A percentile compares a stretch with the other conserved stretches of the same genome.
Conservation (phyloP, 2,113 vertebrate species). For the Fregetta grallaria region DNA sequence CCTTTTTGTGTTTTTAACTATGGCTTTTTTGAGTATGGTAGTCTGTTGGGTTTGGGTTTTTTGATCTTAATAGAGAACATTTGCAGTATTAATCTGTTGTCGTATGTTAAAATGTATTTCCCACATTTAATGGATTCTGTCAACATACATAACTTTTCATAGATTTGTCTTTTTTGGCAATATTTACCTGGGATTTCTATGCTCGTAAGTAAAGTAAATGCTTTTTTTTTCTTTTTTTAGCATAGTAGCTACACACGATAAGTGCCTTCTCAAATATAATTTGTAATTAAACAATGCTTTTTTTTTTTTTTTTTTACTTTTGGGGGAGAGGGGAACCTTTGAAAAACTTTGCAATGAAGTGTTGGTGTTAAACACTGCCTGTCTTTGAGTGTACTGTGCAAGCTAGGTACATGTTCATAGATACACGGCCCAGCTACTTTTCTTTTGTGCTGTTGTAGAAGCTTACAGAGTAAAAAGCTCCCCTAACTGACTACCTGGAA, state of each 20-base stretch:
- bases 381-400: neutral
- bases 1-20: neutral
- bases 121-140: neutral
- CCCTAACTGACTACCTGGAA: neutral
- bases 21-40: neutral
- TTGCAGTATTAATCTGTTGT: neutral
- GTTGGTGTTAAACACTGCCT: neutral
- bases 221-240: neutral
- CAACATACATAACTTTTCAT: neutral
- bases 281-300: neutral
- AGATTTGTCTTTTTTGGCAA: neutral
- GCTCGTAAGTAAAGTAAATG: neutral
- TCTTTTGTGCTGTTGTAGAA: neutral
- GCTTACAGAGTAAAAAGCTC: neutral
- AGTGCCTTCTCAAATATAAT: neutral
- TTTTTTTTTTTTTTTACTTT: neutral
- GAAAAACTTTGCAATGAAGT: neutral
- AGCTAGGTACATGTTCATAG: neutral
- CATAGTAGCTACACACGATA: neutral
- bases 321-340: neutral
- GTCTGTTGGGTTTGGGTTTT: neutral
- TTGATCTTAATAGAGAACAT: neutral
- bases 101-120: neutral
- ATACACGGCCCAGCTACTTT: neutral
- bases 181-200: neutral